These are phyloP conservation scores for Heliconius cydno DNA, from an alignment of 2,888 invertebrate genomes.

Conservation along the genomic window DNA sequence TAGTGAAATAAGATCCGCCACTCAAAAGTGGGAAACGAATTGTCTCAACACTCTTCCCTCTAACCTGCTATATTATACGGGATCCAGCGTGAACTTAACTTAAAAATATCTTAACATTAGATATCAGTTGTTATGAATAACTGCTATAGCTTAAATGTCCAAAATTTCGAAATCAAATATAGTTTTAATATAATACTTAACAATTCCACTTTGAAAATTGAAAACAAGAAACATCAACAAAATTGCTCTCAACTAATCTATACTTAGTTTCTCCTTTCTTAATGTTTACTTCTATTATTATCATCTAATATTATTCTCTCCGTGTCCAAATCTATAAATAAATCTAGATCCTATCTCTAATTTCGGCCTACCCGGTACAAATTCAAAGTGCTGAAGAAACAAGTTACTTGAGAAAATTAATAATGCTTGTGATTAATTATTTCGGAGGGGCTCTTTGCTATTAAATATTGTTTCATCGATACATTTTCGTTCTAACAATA, in stretches of 20 bases:
- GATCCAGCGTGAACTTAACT: no score
- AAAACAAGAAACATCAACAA: not conserved
- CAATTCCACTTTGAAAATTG: not conserved
- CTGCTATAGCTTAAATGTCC: no score
- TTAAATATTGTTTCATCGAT: slow-evolving; percentile 48
- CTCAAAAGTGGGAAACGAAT: no score
- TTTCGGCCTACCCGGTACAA: not conserved
- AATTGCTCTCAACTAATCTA: not conserved
- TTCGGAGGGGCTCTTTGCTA: slow-evolving; percentile 50
- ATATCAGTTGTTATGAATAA: no score
- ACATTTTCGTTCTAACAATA: slow-evolving; percentile 37
- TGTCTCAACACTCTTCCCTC: no score
- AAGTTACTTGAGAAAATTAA: slow-evolving; percentile 56
- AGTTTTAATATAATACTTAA: no score
- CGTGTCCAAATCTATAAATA: not conserved
- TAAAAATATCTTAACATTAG: no score
- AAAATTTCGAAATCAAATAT: no score
- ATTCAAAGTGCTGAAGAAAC: slow-evolving; percentile 16
- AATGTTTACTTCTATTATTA: not conserved
- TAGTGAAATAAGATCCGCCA: no score
- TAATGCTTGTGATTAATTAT: slow-evolving; percentile 64
- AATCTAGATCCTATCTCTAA: not conserved
- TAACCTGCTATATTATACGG: no score
- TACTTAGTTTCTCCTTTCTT: not conserved
- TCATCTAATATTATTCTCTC: not conserved